A percentile compares a stretch with the other conserved stretches of the same genome.
phyloP scores from a whole-genome alignment of 2,888 invertebrate genomes.

The Oeneis ivallda region DNA sequence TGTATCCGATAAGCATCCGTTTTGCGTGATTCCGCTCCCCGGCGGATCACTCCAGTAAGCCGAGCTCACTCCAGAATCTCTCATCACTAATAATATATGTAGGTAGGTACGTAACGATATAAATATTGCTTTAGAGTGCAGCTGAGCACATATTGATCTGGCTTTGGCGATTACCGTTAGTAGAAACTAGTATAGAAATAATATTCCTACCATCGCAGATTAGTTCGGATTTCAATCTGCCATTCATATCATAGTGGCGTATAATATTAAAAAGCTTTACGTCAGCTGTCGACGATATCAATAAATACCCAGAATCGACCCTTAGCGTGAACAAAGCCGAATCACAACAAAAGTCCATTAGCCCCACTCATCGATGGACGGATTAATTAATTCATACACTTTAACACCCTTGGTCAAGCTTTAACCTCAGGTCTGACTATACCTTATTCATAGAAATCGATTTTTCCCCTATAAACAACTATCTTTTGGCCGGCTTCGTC shows the following conservation, averaged over 20 bases:
- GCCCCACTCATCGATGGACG: slow-evolving; percentile 22
- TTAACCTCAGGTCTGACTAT: slow-evolving; percentile 1
- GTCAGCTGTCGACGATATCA: not conserved
- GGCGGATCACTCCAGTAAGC: no score
- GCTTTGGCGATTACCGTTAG: no score
- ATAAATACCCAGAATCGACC: slow-evolving; percentile 13
- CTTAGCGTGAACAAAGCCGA: not conserved
- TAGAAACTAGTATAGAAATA: no score
- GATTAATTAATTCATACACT: slow-evolving; percentile 36
- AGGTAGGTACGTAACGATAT: no score
- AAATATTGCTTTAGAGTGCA: no score
- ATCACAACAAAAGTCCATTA: slow-evolving; percentile 38
- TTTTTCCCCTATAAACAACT: not conserved
- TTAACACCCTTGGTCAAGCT: slow-evolving; percentile 24
- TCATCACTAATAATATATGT: no score
- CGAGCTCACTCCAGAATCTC: no score
- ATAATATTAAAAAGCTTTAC: not conserved
- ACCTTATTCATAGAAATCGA: not conserved
- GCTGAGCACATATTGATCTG: no score
- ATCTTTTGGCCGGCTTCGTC: no score
- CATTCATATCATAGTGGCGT: not conserved
- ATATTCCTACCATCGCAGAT: not conserved
- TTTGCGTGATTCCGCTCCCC: no score
- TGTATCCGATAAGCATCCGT: no score
- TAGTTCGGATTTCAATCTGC: not conserved